Evolutionary conservation across 2,113 vertebrate genomes (phyloP).

Genomic region (Syngnathus floridae): DNA sequence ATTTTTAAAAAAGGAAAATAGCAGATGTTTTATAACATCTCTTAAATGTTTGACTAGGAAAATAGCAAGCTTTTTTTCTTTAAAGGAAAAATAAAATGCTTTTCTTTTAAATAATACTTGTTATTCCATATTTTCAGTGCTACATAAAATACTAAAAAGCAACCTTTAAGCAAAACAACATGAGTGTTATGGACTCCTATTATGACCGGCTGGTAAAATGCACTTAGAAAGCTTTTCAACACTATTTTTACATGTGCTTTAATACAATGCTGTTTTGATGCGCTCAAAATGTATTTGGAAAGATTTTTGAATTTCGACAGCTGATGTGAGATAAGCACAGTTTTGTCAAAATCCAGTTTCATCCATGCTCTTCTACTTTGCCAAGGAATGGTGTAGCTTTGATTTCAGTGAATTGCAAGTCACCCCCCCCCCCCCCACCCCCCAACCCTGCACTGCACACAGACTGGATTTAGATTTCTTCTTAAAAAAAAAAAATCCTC

Average conservation of each 20-base stretch:
- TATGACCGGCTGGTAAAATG: too few species aligned
- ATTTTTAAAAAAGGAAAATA: background rate
- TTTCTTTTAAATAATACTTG: background rate
- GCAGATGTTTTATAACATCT: background rate
- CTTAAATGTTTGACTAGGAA: background rate
- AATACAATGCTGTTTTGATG: too few species aligned
- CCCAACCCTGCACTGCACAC: slow-evolving; percentile 2
- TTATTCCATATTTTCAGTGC: background rate
- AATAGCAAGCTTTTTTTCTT: too few species aligned
- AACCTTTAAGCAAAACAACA: background rate
- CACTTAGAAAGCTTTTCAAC: background rate
- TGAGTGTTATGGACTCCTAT: background rate
- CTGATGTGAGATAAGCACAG: slow-evolving; percentile 21
- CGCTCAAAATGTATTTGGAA: background rate
- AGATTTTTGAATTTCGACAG: background rate
- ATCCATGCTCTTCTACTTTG: slow-evolving; percentile 46
- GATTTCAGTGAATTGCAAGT: slow-evolving; percentile 39
- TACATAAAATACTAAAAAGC: background rate
- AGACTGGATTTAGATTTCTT: slow-evolving; percentile 36
- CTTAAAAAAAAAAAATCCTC: slow-evolving; percentile 25
- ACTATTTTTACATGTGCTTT: background rate
- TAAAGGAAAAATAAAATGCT: background rate
- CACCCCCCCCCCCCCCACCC: background rate
- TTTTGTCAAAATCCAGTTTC: slow-evolving; percentile 44
- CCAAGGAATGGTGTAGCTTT: slow-evolving; percentile 22